Conservation (phyloP, 1,140 invertebrate species). For the Penaeus japonicus region DNA sequence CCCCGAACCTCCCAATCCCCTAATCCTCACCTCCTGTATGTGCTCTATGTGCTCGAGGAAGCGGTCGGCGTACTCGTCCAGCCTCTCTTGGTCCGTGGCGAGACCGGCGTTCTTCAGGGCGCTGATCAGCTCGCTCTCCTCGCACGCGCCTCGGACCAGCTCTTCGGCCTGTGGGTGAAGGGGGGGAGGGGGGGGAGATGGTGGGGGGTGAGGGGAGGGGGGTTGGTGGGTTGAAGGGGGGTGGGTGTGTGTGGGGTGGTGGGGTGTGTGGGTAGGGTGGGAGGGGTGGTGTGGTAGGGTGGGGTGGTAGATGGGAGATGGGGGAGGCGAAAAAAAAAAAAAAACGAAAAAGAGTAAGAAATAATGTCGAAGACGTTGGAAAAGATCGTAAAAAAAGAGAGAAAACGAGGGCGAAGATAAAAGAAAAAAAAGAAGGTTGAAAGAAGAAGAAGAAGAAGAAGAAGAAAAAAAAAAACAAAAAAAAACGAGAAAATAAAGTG, state of each 20-base stretch:
- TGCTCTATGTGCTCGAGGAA: conserved; percentile 93
- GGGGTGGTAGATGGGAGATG: not conserved
- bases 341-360: not conserved
- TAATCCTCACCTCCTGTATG: conserved; percentile 79
- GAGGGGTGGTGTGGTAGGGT: not conserved
- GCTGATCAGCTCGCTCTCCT: conserved; percentile 77
- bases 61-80: conserved; percentile 81
- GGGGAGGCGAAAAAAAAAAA: not conserved
- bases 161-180: conserved; percentile 50
- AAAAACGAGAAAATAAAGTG: not conserved
- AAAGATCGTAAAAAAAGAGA: not conserved
- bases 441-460: not conserved
- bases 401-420: not conserved
- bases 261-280: not conserved
- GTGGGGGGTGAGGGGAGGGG: too few relatives aligned
- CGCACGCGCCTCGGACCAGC: conserved; percentile 61
- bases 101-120: conserved; percentile 81
- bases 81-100: conserved; percentile 78
- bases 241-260: not conserved
- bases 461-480: not conserved
- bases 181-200: not conserved
- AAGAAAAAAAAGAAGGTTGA: not conserved
- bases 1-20: conserved; percentile 26
- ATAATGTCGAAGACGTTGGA: not conserved
- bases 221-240: not conserved